phyloP scores from a whole-genome alignment of 2,113 vertebrate species.

The Myiagra hebetior region DNA sequence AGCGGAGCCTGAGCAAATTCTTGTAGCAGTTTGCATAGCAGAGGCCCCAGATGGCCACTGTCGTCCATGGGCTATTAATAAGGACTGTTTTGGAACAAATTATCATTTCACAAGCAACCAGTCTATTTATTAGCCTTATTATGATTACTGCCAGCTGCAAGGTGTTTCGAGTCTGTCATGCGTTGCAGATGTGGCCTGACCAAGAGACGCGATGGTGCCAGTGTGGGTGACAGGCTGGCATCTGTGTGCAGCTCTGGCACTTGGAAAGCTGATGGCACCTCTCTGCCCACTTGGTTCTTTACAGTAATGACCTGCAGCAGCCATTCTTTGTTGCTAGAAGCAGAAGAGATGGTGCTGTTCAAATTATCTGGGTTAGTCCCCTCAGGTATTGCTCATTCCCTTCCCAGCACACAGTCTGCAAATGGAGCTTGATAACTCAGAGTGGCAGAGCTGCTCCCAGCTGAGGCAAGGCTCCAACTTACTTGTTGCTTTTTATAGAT shows the following conservation, averaged over 20 bases:
- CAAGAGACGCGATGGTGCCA: fast-evolving
- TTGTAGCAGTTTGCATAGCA: not conserved
- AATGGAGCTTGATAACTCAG: not conserved
- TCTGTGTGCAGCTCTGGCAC: not conserved
- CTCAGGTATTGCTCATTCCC: not conserved
- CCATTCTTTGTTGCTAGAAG: not conserved
- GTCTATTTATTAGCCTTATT: not conserved
- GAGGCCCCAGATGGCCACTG: not conserved
- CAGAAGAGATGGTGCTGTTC: not conserved
- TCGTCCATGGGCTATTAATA: slow-evolving; percentile 10
- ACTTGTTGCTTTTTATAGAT: slow-evolving; percentile 32
- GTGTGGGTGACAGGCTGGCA: fast-evolving
- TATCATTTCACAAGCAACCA: not conserved
- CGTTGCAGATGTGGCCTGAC: not conserved
- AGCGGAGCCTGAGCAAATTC: not conserved
- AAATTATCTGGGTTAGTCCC: slow-evolving; percentile 9
- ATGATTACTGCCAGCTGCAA: not conserved
- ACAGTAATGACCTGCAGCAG: not conserved
- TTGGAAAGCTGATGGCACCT: not conserved
- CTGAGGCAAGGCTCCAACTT: not conserved
- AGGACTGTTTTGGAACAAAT: not conserved
- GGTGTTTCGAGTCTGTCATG: not conserved
- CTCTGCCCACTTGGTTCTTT: not conserved
- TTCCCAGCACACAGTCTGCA: not conserved
- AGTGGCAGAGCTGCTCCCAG: not conserved